Conservation (phyloP, 1,140 invertebrate species). For the Condylostylus longicornis region DNA sequence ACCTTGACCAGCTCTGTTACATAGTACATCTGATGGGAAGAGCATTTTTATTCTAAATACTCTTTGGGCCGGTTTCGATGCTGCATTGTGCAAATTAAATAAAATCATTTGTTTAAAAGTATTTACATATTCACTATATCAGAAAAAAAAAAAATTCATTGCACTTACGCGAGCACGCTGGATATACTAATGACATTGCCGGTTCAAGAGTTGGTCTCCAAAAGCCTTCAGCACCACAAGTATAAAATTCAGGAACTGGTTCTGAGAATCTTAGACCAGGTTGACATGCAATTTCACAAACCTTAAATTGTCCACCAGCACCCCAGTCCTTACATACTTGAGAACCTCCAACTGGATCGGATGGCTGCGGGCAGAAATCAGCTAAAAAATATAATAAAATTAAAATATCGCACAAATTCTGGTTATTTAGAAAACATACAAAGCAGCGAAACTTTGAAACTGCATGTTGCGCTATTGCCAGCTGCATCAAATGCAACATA, state of each 20-base stretch:
- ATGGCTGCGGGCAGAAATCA: slow-evolving; percentile 75
- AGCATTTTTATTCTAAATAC: slow-evolving; percentile 86
- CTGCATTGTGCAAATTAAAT: slow-evolving; percentile 30
- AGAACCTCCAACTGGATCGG: slow-evolving; percentile 75
- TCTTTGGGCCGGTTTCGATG: slow-evolving; percentile 68
- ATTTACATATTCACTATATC: neutral
- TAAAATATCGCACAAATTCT: no score
- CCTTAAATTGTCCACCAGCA: slow-evolving; percentile 82
- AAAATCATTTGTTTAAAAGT: slow-evolving; percentile 4
- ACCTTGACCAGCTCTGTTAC: slow-evolving; percentile 83
- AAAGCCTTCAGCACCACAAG: slow-evolving; percentile 89
- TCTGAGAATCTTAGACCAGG: slow-evolving; percentile 76
- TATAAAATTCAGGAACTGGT: slow-evolving; percentile 84
- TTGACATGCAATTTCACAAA: slow-evolving; percentile 76
- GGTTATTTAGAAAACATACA: slow-evolving; percentile 62
- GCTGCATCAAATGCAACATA: slow-evolving; percentile 85
- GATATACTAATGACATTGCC: slow-evolving; percentile 64
- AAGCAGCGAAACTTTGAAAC: slow-evolving; percentile 83
- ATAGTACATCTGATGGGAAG: slow-evolving; percentile 84
- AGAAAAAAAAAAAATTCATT: slow-evolving; percentile 1
- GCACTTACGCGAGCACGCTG: slow-evolving; percentile 77
- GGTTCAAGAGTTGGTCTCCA: slow-evolving; percentile 80
- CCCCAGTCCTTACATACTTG: slow-evolving; percentile 93
- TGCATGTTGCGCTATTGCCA: slow-evolving; percentile 80
- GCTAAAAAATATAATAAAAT: slow-evolving; percentile 37